These are phyloP conservation scores for Synergus japonicus DNA, from an alignment of 2,888 invertebrate genomes.

Conservation along the genomic window DNA sequence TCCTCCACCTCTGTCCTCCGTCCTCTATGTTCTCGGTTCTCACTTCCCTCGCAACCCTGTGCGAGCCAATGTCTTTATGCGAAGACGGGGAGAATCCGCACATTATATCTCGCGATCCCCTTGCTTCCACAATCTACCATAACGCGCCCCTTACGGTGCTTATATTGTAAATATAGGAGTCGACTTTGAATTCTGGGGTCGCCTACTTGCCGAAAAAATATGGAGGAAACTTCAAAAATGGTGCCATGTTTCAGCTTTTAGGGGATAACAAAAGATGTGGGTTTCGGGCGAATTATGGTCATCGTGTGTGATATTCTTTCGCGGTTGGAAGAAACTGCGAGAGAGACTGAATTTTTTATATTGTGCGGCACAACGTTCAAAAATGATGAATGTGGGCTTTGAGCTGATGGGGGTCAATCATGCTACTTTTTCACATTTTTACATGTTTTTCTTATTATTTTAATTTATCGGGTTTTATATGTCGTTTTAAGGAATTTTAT, in stretches of 20 bases:
- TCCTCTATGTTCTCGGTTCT: slow-evolving; percentile 42
- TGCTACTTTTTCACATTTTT: too few relatives aligned
- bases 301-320: background rate
- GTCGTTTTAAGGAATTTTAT: too few relatives aligned
- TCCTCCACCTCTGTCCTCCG: slow-evolving; percentile 47
- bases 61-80: slow-evolving; percentile 53
- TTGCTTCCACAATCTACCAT: slow-evolving; percentile 36
- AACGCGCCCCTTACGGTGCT: slow-evolving; percentile 14
- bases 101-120: slow-evolving; percentile 43
- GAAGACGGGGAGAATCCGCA: slow-evolving; percentile 52
- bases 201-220: slow-evolving; percentile 7
- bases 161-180: slow-evolving; percentile 29
- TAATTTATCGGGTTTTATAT: too few relatives aligned
- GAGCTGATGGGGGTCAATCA: too few relatives aligned
- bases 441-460: too few relatives aligned
- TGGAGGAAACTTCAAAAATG: background rate
- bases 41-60: slow-evolving; percentile 45
- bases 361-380: too few relatives aligned
- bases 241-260: slow-evolving; percentile 1
- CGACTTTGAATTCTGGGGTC: slow-evolving; percentile 32
- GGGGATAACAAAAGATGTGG: background rate
- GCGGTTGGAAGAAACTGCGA: background rate
- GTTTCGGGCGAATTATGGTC: background rate
- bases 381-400: too few relatives aligned
- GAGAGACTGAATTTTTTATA: background rate